These are phyloP conservation scores for Apamea anceps DNA, from an alignment of 2,888 invertebrate species.

Conservation along the genomic window DNA sequence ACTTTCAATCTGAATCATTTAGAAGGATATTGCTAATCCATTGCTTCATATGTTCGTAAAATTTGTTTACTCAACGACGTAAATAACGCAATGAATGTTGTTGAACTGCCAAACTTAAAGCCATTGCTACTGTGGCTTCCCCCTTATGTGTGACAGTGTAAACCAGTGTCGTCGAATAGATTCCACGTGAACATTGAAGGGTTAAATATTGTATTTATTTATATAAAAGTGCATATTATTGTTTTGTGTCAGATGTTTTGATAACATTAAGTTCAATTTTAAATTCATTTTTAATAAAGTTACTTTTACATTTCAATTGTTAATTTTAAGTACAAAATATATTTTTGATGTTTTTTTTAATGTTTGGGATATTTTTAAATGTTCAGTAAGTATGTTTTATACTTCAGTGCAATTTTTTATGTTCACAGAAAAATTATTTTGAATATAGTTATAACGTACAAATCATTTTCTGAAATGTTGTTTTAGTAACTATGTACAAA, in stretches of 20 bases:
- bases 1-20: background rate
- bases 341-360: constrained; percentile 49
- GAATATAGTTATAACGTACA: constrained; percentile 13
- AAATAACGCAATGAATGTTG: background rate
- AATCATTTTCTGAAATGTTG: constrained; percentile 20
- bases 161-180: constrained; percentile 27
- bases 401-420: constrained; percentile 11
- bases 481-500: background rate
- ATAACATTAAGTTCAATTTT: constrained; percentile 7
- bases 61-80: background rate
- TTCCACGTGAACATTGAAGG: constrained; percentile 36
- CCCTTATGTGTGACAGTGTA: background rate
- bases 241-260: constrained; percentile 11
- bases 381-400: constrained; percentile 5
- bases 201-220: constrained; percentile 52
- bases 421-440: constrained; percentile 4
- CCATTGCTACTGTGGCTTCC: background rate
- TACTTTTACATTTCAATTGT: constrained; percentile 63
- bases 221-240: constrained; percentile 19
- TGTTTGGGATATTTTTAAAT: constrained; percentile 27
- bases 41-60: background rate
- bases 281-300: constrained; percentile 10
- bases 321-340: constrained; percentile 58
- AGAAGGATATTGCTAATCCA: background rate
- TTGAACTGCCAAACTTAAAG: background rate